Conservation (phyloP, 2,888 invertebrate genomes). For the Azorinus chamasolen region DNA sequence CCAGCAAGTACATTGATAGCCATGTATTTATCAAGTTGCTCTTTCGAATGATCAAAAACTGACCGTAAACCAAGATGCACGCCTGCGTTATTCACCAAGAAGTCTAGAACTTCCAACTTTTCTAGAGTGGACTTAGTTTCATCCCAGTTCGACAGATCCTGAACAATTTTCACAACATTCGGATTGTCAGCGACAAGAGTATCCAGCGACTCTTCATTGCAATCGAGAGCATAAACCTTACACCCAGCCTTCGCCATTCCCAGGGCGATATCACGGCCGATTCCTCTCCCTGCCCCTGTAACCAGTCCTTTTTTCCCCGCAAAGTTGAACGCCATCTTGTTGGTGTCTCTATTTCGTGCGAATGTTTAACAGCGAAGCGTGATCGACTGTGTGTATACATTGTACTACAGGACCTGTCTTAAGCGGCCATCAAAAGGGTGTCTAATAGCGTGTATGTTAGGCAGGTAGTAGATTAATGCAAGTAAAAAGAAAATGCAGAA, state of each 20-base stretch:
- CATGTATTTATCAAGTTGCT: too few relatives aligned
- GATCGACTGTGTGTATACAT: too few relatives aligned
- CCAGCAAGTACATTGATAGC: too few relatives aligned
- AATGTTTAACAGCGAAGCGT: too few relatives aligned
- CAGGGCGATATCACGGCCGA: conserved; percentile 91
- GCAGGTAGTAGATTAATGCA: too few relatives aligned
- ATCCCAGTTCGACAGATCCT: conserved; percentile 93
- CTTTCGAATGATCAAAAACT: too few relatives aligned
- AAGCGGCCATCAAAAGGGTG: too few relatives aligned
- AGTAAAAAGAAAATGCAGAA: too few relatives aligned
- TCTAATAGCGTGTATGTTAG: too few relatives aligned
- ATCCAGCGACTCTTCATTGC: conserved; percentile 90
- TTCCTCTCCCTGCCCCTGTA: conserved; percentile 95
- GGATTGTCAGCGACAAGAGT: conserved; percentile 87
- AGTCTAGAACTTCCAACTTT: conserved; percentile 91
- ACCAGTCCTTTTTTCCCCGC: conserved; percentile 86
- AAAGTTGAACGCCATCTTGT: conserved; percentile 8
- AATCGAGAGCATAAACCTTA: conserved; percentile 92
- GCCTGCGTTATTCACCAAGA: conserved; percentile 97
- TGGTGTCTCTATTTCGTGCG: too few relatives aligned
- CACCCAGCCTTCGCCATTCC: conserved; percentile 91
- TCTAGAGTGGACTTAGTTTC: conserved; percentile 89
- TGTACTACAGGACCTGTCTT: too few relatives aligned
- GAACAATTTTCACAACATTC: conserved; percentile 87
- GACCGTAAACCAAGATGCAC: too few relatives aligned